These are phyloP conservation scores for Anas georgica DNA, from an alignment of 2,797 vertebrate genomes.

Conservation along the genomic window DNA sequence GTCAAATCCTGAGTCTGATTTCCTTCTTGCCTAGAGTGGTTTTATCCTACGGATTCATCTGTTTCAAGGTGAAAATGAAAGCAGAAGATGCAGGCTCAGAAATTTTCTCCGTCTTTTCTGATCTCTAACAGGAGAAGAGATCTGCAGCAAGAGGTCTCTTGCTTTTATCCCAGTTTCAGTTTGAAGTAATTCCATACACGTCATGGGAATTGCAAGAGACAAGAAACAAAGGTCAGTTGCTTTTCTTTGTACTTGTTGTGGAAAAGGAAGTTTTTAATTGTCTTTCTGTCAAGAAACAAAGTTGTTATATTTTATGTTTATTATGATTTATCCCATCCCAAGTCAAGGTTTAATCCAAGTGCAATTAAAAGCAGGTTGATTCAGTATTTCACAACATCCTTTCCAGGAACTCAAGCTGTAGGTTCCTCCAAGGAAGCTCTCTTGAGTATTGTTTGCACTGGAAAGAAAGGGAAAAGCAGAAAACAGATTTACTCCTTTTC, in stretches of 20 bases:
- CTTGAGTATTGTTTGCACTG: not conserved
- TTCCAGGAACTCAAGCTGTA: conserved; percentile 60
- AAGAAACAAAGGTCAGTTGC: not conserved
- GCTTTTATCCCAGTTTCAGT: not conserved
- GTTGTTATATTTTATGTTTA: not conserved
- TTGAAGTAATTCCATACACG: not conserved
- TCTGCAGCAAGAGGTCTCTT: not conserved
- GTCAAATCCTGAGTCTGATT: not conserved
- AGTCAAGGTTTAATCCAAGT: conserved; percentile 14
- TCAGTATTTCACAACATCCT: conserved; percentile 71
- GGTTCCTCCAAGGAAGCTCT: conserved; percentile 58
- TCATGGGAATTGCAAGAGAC: not conserved
- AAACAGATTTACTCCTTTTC: not conserved
- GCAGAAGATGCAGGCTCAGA: not conserved
- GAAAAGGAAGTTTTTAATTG: not conserved
- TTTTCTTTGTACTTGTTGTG: not conserved
- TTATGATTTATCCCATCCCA: not conserved
- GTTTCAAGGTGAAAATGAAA: not conserved
- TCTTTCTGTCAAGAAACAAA: not conserved
- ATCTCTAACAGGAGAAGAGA: not conserved
- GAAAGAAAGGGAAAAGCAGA: conserved; percentile 7
- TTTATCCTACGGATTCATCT: not conserved
- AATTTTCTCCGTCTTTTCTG: not conserved
- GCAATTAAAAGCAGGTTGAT: conserved; percentile 65
- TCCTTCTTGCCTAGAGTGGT: not conserved